A percentile compares a stretch with the other conserved stretches of the same genome.
Conservation (phyloP, 2,888 invertebrate species). For the Ormyrus labotus region DNA sequence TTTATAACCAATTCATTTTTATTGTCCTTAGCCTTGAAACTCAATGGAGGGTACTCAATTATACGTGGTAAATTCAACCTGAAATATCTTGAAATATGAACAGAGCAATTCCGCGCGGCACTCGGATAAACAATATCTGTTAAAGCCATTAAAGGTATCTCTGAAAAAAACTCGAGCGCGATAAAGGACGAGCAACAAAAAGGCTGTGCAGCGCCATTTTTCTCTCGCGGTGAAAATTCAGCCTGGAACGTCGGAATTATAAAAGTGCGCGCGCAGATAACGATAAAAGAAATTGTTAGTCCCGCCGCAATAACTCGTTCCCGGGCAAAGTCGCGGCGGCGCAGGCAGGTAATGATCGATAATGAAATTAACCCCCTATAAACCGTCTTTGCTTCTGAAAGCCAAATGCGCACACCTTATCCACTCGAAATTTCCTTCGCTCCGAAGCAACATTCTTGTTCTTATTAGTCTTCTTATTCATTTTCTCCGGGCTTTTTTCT, state of each 20-base stretch:
- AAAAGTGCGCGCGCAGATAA: conserved; percentile 9
- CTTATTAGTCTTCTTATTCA: not conserved
- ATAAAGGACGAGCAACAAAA: not conserved
- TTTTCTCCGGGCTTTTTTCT: conserved; percentile 4
- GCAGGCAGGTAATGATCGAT: conserved; percentile 32
- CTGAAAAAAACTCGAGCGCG: not conserved
- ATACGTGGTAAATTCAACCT: too few relatives aligned
- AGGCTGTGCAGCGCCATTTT: not conserved
- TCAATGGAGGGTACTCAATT: too few relatives aligned
- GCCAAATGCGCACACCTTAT: conserved; percentile 28
- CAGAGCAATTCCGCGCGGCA: conserved; percentile 33
- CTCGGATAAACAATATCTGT: conserved; percentile 53
- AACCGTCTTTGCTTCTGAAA: not conserved
- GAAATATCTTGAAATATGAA: conserved; percentile 36
- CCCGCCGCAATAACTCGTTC: conserved; percentile 47
- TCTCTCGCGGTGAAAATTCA: conserved; percentile 3
- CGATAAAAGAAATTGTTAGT: conserved; percentile 37
- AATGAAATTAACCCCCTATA: conserved; percentile 50
- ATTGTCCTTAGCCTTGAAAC: too few relatives aligned
- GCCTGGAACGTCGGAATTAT: conserved; percentile 27
- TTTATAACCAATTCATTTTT: too few relatives aligned
- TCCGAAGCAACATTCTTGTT: not conserved
- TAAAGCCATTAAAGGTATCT: conserved; percentile 48
- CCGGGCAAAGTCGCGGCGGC: conserved; percentile 10
- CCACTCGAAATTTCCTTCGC: conserved; percentile 26